Evolutionary conservation across 2,888 invertebrate genomes (phyloP).

Genomic region (Schizotus pectinicornis): DNA sequence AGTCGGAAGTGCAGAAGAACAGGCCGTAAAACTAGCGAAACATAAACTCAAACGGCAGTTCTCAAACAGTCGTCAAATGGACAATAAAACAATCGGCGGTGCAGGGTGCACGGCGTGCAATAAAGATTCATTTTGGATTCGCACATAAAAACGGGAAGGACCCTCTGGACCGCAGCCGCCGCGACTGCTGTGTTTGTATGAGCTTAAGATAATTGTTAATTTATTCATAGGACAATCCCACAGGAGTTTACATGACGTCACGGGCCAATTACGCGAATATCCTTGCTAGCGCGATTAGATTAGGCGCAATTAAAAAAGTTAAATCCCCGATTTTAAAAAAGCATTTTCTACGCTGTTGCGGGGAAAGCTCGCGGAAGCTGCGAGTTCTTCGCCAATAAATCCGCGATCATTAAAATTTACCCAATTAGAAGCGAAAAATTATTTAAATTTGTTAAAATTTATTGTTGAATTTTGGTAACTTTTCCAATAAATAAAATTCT

Average conservation of each 20-base stretch:
- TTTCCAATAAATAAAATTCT: too few species aligned
- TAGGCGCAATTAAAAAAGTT: constrained; percentile 51
- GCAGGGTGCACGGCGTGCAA: too few species aligned
- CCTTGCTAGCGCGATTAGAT: constrained; percentile 50
- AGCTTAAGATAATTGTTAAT: constrained; percentile 54
- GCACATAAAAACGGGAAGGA: too few species aligned
- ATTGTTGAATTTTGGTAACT: too few species aligned
- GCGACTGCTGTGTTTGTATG: constrained; percentile 36
- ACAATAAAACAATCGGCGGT: too few species aligned
- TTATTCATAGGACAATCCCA: constrained; percentile 52
- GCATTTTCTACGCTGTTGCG: constrained; percentile 33
- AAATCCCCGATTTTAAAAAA: constrained; percentile 50
- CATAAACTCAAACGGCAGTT: too few species aligned
- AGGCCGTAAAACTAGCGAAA: too few species aligned
- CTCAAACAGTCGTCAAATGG: too few species aligned
- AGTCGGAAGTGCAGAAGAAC: too few species aligned
- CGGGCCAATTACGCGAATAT: constrained; percentile 49
- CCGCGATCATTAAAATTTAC: neutral
- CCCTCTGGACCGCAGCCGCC: constrained; percentile 1
- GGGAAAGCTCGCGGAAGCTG: neutral
- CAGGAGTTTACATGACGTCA: constrained; percentile 48
- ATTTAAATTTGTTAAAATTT: too few species aligned
- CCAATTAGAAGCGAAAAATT: neutral
- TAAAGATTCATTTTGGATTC: too few species aligned
- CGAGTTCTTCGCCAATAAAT: too few species aligned